phyloP scores from a whole-genome alignment of 1,140 invertebrate species.

The Drosophila virilis region DNA sequence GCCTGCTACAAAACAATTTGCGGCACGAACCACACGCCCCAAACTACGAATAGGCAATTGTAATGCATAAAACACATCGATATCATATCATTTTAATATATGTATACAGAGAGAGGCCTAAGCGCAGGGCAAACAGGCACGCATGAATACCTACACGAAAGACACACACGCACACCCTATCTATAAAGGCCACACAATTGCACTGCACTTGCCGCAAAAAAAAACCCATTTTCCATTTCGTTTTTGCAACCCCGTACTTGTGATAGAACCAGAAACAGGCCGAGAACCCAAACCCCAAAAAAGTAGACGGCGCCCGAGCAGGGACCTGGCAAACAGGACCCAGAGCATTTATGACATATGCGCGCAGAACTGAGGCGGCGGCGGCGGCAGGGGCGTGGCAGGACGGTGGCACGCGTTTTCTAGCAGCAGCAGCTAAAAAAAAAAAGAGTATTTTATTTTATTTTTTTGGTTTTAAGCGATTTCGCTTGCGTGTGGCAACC shows the following conservation, averaged over 20 bases:
- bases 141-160: constrained; percentile 57
- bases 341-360: constrained; percentile 75
- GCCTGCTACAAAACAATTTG: constrained; percentile 71
- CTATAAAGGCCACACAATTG: constrained; percentile 72
- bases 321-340: not conserved
- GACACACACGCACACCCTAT: constrained; percentile 44
- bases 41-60: not conserved
- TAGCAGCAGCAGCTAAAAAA: not conserved
- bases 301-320: not conserved
- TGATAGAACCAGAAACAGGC: constrained; percentile 42
- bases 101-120: constrained; percentile 30
- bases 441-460: constrained; percentile 6
- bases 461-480: constrained; percentile 67
- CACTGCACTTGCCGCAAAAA: constrained; percentile 68
- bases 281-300: constrained; percentile 24
- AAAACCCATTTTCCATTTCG: constrained; percentile 68
- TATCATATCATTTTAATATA: constrained; percentile 69
- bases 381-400: not conserved
- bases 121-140: constrained; percentile 46
- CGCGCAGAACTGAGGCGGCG: constrained; percentile 13
- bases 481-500: constrained; percentile 44
- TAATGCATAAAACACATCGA: constrained; percentile 53
- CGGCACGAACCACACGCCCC: constrained; percentile 8
- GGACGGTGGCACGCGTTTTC: constrained; percentile 30
- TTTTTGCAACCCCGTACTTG: constrained; percentile 53